Evolutionary conservation across 2,888 invertebrate genomes (phyloP), one percentile per base, ranked within the genome.

Genomic region (Timandra comae): DNA sequence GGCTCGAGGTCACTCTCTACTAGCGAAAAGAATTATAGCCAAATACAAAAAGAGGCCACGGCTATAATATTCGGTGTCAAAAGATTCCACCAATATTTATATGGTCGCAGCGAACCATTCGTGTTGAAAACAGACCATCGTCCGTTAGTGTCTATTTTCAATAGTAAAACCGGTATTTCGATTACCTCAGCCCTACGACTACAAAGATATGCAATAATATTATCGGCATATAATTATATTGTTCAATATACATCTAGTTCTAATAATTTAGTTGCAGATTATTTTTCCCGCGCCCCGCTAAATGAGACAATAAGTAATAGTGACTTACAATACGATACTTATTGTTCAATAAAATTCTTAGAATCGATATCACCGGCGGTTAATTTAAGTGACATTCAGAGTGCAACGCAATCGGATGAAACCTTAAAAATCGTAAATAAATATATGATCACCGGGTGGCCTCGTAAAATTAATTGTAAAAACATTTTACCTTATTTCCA

Each of bases 1-100:
- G 30, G 10, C 1, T 30, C 30, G 2, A 5, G 30, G 2, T 13
- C 24, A 2, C 11, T 30, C 1, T 10, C 30, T 2, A 7, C 8
- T 2, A 24, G 24, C 13, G 30, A 30, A 16, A 12, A n/a, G 12
- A 30, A 30, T 13, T 41, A 41, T 12, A 37, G 39, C 19, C 40
- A 43, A 9, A 27, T 38, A 1, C 33, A 43, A 11, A 41, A 41
- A 7, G 41, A 41, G 21, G 41, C 41, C 1, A 33, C 41, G 1
- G 37, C 41, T 1, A 41, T 21, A 21, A 21, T 21, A 19, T 45
- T 41, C 12, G 43, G 38, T 2, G 41, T 46, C 1, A 36, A 33
- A n/a, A 12, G 16, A 1, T 52, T 46, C 19, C 46, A 51, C 10
- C 45, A 48, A 30, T 49, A 46, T 38, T 8, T 52, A 6, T 50